Base-by-base conservation (phyloP, 2,797 vertebrate species). In the Gobio occitaniae region DNA sequence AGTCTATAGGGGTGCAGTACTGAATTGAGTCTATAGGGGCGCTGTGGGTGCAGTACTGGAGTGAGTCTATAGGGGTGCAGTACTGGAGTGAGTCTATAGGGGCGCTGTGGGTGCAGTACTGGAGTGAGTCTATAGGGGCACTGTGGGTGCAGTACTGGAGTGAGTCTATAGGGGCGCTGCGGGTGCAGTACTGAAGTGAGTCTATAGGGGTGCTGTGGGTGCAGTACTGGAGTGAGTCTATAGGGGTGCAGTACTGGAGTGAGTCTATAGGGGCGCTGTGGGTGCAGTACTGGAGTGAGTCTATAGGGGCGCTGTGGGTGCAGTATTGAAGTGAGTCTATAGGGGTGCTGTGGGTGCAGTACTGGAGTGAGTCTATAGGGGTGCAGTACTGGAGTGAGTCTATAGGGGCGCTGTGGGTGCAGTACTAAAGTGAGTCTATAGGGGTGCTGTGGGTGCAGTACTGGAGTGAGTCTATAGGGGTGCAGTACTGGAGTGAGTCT, bases 401-500 rank as follows among this genome's bases (percentile, higher is more conserved):
- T 66, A 6, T 32, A 32, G 32, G 32, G 32, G 32, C 32, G 32
- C 2, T 32, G 32, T 19, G 17, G 47, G 6, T 19, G 17, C 44
- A 79, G 25, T 66, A 19, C 78, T n/a, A 63, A 63, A 52, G 78
- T 15, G n/a, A 7, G 78, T 52, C 78, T 68, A 7, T 54, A 54
- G 52, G 15, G 52, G 17, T 1, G 47, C 47, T 12, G 41, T 1
- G 47, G 12, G 47, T 7, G 17, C 44, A 79, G 61, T 66, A 13
- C 61, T n/a, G 78, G 78, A 52, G 78, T 15, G n/a, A 8, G 78
- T 52, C 78, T 66, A 8, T 54, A 54, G 52, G 52, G 5, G 48
- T 50, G 8, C 29, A 68, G 44, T 65, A 19, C 77, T n/a, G 78
- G 78, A 52, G 78, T 21, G n/a, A 3, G 78, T 50, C 78, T 66